Evolutionary conservation across 2,888 invertebrate genomes (phyloP), one percentile per base, ranked within the genome.

Genomic region (Ceraclea dissimilis): DNA sequence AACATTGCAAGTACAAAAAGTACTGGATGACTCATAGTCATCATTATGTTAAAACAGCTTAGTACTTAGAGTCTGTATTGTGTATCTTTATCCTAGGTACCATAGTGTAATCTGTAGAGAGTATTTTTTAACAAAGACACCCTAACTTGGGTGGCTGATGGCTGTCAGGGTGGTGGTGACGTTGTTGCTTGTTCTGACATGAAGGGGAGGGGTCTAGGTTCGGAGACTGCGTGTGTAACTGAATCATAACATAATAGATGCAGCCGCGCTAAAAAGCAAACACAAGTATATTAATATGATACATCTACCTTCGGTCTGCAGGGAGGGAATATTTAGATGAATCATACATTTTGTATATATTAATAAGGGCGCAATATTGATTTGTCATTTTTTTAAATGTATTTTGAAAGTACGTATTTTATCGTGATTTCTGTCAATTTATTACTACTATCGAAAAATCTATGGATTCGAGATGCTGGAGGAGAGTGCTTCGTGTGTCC

Each of bases 71-170:
- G 39, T n/a, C 16, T 8, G 39, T 16, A 39, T 39, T 39, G 13
- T 39, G 39, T 16, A 39, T 26, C 10, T n/a, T n/a, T n/a, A n/a
- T n/a, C n/a, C n/a, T n/a, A n/a, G n/a, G n/a, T n/a, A n/a, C n/a
- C 31, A 31, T 31, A 31, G 11, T 39, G 39, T 39, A 39, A 39
- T 39, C 39, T 39, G 8, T 39, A 8, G 39, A 8, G 39, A 8
- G 39, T 39, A 39, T 39, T 39, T 39, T 39, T 39, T 39, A 39
- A 39, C 39, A 39, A 39, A 39, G 39, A 39, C 39, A 39, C 39
- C 39, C 39, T 13, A 39, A 39, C 2, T 39, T 16, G 4, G 39
- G 39, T 13, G 39, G 39, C 16, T n/a, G 39, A 16, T 31, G 11
- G n/a, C 31, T 31, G 11, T 11, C 31, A 8, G 11, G 13, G 39